Base-by-base conservation (phyloP, 1,140 invertebrate genomes). In the Eurosta solidaginis region DNA sequence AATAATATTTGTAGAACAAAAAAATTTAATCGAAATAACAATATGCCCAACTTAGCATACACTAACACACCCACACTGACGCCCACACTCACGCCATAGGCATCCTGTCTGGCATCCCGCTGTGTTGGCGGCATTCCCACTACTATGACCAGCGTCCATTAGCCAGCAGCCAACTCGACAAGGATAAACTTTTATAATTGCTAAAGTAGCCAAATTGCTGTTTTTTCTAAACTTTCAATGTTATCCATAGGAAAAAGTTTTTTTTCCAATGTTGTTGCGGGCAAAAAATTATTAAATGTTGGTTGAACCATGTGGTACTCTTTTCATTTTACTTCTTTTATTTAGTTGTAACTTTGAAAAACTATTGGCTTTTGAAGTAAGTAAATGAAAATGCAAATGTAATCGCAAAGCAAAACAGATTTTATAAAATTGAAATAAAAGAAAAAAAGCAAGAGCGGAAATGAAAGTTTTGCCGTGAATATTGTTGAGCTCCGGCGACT, bases 121-220 rank as follows among this genome's bases (percentile, higher is more conserved):
- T 59, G 7, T 59, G 54, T 33, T 5, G 54, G 54, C 27, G 54
- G 33, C 33, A 29, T 33, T 68, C n/a, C 40, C 59, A 20, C n/a
- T n/a, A 20, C 59, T 20, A 33, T 20, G 59, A 2, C 59, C 59
- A 20, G 5, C 40, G 59, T 5, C 59, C 59, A 68, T 68, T 68
- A 68, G 33, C 59, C n/a, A 27, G 29, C 59, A 20, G 27, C 33
- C 59, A 40, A 33, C 59, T 40, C n/a, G 59, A 27, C 33, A 68
- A 36, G 59, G 59, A 68, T 68, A 68, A 68, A 68, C 33, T 68
- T 68, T 40, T 40, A 68, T 68, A 68, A 68, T 68, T 68, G 59
- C 33, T 40, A 68, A 68, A 68, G 59, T 68, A 68, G 33, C 59
- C 40, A 68, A 68, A 68, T 68, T 68, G 59, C 33, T 68, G 29